Evolutionary conservation across 2,797 vertebrate species (phyloP), one percentile per base, ranked within the genome.

Genomic region (Phylloscopus collybita): DNA sequence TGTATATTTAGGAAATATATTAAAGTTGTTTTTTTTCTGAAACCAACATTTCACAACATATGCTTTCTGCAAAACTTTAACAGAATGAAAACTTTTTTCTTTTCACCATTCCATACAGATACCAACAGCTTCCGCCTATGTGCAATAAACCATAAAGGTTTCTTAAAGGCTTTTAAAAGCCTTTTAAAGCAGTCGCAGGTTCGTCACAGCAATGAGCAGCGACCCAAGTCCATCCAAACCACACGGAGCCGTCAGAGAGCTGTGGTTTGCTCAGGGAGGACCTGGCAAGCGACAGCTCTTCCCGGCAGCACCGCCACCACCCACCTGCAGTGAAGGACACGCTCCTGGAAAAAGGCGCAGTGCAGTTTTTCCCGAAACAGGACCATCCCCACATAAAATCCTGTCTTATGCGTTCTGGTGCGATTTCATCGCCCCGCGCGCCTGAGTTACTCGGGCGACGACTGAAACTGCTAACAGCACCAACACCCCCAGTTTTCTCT

Each of bases 341-440:
- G 26, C 8, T 61, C 8, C 57, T 4, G 36, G 18, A 29, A 73
- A 47, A 23, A 71, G 15, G 22, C 44, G 32, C 16, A 3, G 19
- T 1, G 8, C 4, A 26, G 34, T 11, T 57, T 60, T 21, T 23
- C 11, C 72, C 51, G 2, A n/a, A 62, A 20, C 16, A n/a, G 45
- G 7, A 56, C 15, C 44, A 36, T 12, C 5, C 19, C 29, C n/a
- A 12, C 2, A 5, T 4, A 29, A 40, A 51, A 38, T 10, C 30
- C 36, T 20, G 69, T 42, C 45, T 34, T 1, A 20, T 0, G 5
- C 5, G 3, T 19, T 29, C 7, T 11, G 34, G 15, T 0, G 25
- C 2, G 1, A 16, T 34, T 74, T 13, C 16, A 6, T 20, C 69
- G 45, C 10, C 5, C 8, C 5, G 14, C 3, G 3, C 25, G 21